Conservation (phyloP, 53 echinoderm and acorn worm species). For the Echinometra lucunter region DNA sequence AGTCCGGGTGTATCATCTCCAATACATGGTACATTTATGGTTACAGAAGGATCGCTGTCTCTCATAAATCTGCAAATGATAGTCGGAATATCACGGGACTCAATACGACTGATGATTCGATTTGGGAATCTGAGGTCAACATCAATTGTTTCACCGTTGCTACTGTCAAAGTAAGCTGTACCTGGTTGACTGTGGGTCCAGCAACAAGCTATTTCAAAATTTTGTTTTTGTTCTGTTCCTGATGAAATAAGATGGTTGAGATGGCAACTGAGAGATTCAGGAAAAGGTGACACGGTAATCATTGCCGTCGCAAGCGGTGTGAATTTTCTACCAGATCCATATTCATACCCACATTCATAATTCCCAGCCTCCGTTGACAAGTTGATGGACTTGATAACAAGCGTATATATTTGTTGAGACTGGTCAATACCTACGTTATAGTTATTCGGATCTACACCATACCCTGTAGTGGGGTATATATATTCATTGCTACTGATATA, state of each 20-base stretch:
- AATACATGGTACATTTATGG: not conserved
- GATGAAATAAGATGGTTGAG: not conserved
- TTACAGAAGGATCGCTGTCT: not conserved
- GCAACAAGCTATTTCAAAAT: not conserved
- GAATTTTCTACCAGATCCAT: too few relatives aligned
- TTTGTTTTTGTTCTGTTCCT: too few relatives aligned
- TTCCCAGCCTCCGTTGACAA: not conserved
- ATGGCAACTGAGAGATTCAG: too few relatives aligned
- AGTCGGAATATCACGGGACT: too few relatives aligned
- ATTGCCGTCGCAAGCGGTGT: too few relatives aligned
- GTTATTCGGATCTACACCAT: too few relatives aligned
- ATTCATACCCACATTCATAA: conserved; percentile 41
- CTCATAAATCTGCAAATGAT: not conserved
- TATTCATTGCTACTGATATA: not conserved
- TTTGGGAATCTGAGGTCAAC: not conserved
- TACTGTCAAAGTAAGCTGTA: too few relatives aligned
- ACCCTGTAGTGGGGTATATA: not conserved
- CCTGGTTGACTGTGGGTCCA: conserved; percentile 15
- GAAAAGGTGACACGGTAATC: too few relatives aligned
- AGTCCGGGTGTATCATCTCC: not conserved
- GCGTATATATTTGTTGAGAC: not conserved
- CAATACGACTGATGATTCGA: too few relatives aligned
- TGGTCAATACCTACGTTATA: too few relatives aligned
- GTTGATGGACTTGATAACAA: not conserved
- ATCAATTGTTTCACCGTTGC: not conserved